phyloP scores from a whole-genome alignment of 2,797 vertebrate species.

The Hippoglossus hippoglossus region DNA sequence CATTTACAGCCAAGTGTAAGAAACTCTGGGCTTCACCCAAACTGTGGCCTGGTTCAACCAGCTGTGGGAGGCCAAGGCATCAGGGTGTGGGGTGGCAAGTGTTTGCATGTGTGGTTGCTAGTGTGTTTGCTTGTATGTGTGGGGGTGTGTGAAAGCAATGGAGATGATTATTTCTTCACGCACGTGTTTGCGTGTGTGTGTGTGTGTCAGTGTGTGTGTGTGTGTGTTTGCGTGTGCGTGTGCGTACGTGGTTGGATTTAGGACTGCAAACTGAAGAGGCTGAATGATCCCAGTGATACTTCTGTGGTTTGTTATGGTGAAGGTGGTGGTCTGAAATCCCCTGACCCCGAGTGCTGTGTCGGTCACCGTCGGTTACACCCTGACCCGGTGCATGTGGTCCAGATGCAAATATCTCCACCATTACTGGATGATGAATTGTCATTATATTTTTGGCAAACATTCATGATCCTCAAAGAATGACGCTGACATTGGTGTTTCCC shows the following conservation, averaged over 20 bases:
- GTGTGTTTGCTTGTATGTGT: conserved; percentile 62
- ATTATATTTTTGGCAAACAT: no score
- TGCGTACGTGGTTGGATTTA: conserved; percentile 5
- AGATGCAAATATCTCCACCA: no score
- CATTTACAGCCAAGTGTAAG: conserved; percentile 73
- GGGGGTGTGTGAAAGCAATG: conserved; percentile 66
- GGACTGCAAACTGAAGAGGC: conserved; percentile 42
- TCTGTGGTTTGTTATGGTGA: conserved; percentile 57
- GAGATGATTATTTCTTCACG: conserved; percentile 47
- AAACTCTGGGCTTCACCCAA: conserved; percentile 69
- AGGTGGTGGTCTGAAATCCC: conserved; percentile 64
- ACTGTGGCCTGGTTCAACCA: conserved; percentile 70
- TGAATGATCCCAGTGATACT: conserved; percentile 46
- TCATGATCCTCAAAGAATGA: no score
- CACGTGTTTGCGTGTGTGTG: conserved; percentile 34
- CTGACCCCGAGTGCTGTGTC: conserved; percentile 36
- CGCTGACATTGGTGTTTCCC: no score
- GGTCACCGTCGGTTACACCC: conserved; percentile 24
- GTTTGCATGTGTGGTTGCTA: conserved; percentile 72
- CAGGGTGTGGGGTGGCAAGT: conserved; percentile 61
- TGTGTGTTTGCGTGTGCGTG: no score
- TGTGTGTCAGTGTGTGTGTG: conserved; percentile 21
- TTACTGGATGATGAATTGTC: no score
- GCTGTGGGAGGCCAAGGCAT: conserved; percentile 71
- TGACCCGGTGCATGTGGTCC: conserved; percentile 9